Conservation (phyloP, 2,888 invertebrate species). For the Linyphia triangularis region DNA sequence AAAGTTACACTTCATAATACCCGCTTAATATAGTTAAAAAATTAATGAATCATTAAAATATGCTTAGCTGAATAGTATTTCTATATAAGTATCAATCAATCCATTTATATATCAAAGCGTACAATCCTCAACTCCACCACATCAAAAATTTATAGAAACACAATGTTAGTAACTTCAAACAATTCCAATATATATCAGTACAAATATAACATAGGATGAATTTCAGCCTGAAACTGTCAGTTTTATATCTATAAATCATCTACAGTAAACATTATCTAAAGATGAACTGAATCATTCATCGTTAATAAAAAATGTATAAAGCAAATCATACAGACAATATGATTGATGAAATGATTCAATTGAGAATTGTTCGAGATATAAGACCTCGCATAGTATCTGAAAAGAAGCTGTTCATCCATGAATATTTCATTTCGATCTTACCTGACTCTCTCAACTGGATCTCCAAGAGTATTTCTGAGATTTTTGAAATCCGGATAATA, state of each 20-base stretch:
- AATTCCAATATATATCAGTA: not conserved
- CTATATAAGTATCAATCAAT: too few species aligned
- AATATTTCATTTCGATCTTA: slow-evolving; percentile 36
- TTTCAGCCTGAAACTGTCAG: not conserved
- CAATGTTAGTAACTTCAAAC: not conserved
- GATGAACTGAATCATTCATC: not conserved
- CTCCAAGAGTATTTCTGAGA: slow-evolving; percentile 88
- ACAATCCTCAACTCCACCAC: too few species aligned
- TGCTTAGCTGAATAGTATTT: too few species aligned
- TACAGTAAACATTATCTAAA: not conserved
- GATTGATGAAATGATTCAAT: not conserved
- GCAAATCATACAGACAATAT: not conserved
- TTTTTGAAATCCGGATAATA: slow-evolving; percentile 91
- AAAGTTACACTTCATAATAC: too few species aligned
- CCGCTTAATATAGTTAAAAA: too few species aligned
- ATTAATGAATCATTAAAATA: too few species aligned
- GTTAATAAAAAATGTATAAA: not conserved
- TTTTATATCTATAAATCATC: not conserved
- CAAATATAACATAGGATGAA: not conserved
- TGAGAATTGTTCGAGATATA: not conserved
- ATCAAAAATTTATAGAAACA: too few species aligned
- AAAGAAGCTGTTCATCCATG: not conserved
- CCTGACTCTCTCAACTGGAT: slow-evolving; percentile 83
- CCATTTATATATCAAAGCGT: too few species aligned
- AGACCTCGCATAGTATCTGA: not conserved